Evolutionary conservation across 1,140 invertebrate species (phyloP).

Genomic region (Anadara kagoshimensis): DNA sequence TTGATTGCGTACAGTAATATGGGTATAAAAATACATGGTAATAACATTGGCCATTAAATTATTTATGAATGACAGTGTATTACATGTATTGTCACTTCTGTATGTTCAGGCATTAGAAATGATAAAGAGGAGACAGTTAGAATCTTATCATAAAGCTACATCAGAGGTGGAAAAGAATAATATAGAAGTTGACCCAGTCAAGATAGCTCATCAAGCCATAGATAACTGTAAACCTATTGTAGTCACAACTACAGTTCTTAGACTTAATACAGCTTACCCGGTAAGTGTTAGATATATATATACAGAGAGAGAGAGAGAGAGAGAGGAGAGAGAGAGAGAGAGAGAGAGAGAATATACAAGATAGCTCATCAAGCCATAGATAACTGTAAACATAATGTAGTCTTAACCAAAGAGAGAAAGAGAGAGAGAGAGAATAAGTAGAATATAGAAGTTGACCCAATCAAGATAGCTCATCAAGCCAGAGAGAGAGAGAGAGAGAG

Average conservation of each 20-base stretch:
- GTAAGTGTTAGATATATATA: conserved; percentile 4
- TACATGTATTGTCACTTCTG: too few relatives aligned
- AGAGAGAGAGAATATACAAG: too few relatives aligned
- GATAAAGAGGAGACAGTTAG: conserved; percentile 22
- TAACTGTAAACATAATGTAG: conserved; percentile 14
- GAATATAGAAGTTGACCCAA: conserved; percentile 9
- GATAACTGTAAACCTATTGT: conserved; percentile 19
- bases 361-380: conserved; percentile 10
- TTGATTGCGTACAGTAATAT: too few relatives aligned
- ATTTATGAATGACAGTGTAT: too few relatives aligned
- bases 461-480: conserved; percentile 9
- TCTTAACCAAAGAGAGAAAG: conserved; percentile 9
- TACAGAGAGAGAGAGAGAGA: too few relatives aligned
- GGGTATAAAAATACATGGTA: too few relatives aligned
- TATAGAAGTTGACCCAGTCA: conserved; percentile 8
- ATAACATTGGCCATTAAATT: too few relatives aligned
- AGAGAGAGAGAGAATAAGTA: conserved; percentile 13
- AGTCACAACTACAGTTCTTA: neutral
- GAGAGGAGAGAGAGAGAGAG: neutral
- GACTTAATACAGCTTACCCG: too few relatives aligned
- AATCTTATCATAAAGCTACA: conserved; percentile 15
- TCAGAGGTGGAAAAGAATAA: neutral
- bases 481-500: too few relatives aligned
- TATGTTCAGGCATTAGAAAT: conserved; percentile 23
- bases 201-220: conserved; percentile 7